Base-by-base conservation (phyloP, 2,113 vertebrate genomes). In the Dendropsophus ebraccatus region DNA sequence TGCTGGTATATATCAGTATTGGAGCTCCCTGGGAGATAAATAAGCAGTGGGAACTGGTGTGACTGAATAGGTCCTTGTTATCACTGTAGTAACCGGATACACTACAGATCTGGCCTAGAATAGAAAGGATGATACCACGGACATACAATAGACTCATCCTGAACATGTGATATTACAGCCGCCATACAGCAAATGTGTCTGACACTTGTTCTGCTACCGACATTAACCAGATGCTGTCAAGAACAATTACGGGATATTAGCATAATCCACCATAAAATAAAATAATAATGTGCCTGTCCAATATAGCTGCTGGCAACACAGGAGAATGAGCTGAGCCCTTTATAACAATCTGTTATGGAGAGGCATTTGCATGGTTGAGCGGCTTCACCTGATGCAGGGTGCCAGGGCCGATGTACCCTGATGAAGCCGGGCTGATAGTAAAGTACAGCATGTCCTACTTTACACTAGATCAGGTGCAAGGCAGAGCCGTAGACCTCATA, bases 361-460 rank as follows among this genome's bases (percentile, higher is more conserved):
- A 28, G 19, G 41, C 10, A 49, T 23, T 47, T 76, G 37, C 56
- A 50, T 35, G 56, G 83, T 8, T n/a, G 37, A 25, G n/a, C 23
- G 73, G 28, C 35, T 50, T 84, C 50, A 58, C 23, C 21, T 28
- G 45, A 30, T 30, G 50, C 35, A 5, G 37, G 35, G 50, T 83
- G 81, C 81, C 82, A 65, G 52, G 35, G 25, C 73, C 32, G 41
- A 21, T 65, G 28, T 76, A 35, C 56, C 70, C 30, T 77, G 72
- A 50, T 11, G 7, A 45, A 10, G 82, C 50, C 50, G 17, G 50
- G 13, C 28, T 50, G 83, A 84, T 75, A 75, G 69, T 10, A 32
- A 45, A 76, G 72, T 49, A 65, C 83, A 65, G 17, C 47, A 58
- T 76, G 83, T 65, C 83, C 83, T 84, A 84, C 73, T 77, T 84